Percentiles rank a stretch among this genome's conserved stretches.
Conservation (phyloP, 2,888 invertebrate species). For the Ichneumoninae sp. region DNA sequence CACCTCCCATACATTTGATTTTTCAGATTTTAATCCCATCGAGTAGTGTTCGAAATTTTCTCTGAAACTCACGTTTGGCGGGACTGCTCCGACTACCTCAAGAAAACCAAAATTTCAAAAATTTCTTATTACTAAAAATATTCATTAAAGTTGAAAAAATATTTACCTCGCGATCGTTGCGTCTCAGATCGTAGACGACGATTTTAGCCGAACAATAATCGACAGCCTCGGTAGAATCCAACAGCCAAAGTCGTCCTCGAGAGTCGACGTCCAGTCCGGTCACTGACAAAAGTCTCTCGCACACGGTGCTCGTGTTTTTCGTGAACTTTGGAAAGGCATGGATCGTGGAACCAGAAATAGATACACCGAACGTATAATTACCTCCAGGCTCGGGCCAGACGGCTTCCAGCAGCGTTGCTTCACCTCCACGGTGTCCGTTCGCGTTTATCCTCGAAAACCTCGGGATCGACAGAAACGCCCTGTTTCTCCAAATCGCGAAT, state of each 20-base stretch:
- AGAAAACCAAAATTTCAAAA: too few species aligned
- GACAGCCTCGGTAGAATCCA: slow-evolving; percentile 82
- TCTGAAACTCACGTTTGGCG: too few species aligned
- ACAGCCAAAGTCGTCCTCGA: slow-evolving; percentile 84
- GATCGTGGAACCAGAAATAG: slow-evolving; percentile 13
- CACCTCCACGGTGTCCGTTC: slow-evolving; percentile 2
- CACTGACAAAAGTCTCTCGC: slow-evolving; percentile 81
- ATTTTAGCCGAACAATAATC: slow-evolving; percentile 82
- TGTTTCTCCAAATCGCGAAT: slow-evolving; percentile 82
- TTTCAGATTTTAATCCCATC: too few species aligned
- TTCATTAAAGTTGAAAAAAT: too few species aligned
- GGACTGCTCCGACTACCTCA: too few species aligned
- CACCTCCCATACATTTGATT: too few species aligned
- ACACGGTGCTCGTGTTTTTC: slow-evolving; percentile 73
- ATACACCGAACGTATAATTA: slow-evolving; percentile 14
- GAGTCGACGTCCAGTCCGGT: slow-evolving; percentile 83
- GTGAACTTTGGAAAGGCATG: slow-evolving; percentile 63
- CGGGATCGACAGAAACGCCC: slow-evolving; percentile 84
- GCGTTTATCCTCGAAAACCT: slow-evolving; percentile 74
- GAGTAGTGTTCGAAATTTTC: too few species aligned
- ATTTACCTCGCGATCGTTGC: slow-evolving; percentile 75
- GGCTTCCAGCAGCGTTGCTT: slow-evolving; percentile 81
- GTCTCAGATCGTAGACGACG: slow-evolving; percentile 82
- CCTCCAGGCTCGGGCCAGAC: slow-evolving; percentile 79
- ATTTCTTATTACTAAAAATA: too few species aligned